A percentile compares a stretch with the other conserved stretches of the same genome.
These are phyloP conservation scores for Lithobates sylvaticus DNA, from an alignment of 2,797 vertebrate genomes.

Conservation along the genomic window DNA sequence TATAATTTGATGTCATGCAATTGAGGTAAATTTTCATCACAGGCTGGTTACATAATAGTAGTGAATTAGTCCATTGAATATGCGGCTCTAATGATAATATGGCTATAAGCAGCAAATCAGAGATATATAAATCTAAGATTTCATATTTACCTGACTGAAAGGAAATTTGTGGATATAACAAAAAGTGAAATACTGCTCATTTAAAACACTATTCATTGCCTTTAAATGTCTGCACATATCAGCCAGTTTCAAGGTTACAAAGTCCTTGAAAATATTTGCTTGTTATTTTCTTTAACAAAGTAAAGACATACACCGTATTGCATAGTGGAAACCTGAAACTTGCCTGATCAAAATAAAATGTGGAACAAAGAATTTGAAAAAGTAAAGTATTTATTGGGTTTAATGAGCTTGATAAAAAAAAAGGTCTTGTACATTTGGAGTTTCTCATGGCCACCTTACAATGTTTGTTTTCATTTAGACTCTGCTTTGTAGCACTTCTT, in stretches of 20 bases:
- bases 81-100: no score
- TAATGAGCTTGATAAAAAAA: constrained; percentile 49
- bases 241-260: neutral
- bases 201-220: neutral
- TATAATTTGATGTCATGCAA: no score
- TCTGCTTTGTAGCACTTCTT: neutral
- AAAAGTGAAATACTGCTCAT: no score
- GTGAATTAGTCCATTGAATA: no score
- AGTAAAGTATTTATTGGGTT: constrained; percentile 52
- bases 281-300: neutral
- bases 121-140: no score
- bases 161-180: no score
- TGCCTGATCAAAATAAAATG: constrained; percentile 29
- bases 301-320: neutral
- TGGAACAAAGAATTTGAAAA: constrained; percentile 34
- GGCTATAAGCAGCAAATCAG: no score
- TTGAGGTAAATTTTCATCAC: no score
- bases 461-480: constrained; percentile 46
- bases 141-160: no score
- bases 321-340: neutral
- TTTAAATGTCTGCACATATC: neutral
- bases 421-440: constrained; percentile 20
- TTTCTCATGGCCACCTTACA: constrained; percentile 23
- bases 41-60: no score
- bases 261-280: neutral